These are phyloP conservation scores for Falco concolor DNA, from an alignment of 2,797 vertebrate species.

Conservation along the genomic window DNA sequence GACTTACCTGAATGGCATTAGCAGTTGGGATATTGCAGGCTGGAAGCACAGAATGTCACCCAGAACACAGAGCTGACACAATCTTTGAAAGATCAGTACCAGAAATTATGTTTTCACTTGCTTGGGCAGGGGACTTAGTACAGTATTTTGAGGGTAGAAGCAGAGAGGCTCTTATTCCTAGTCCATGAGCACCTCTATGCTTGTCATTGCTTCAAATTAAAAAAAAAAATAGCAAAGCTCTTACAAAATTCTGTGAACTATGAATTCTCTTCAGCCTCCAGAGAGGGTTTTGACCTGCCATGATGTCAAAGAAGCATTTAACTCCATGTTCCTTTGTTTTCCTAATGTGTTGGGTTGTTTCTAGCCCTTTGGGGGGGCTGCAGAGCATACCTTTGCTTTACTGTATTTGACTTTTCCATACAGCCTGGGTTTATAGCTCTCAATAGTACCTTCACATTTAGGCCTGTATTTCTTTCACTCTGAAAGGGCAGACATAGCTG, in stretches of 20 bases:
- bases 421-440: constrained; percentile 72
- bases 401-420: not conserved
- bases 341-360: not conserved
- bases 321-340: not conserved
- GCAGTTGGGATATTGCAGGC: not conserved
- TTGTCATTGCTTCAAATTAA: not conserved
- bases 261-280: not conserved
- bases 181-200: not conserved
- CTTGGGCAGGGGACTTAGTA: not conserved
- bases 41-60: not conserved
- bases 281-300: not conserved
- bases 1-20: not conserved
- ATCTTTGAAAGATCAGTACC: not conserved
- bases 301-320: not conserved
- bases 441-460: constrained; percentile 51
- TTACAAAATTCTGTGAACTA: not conserved
- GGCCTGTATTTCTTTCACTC: not conserved
- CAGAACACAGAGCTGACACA: not conserved
- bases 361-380: not conserved
- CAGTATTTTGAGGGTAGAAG: not conserved
- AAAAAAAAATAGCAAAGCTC: too few relatives aligned
- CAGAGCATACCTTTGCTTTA: not conserved
- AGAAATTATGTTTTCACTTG: not conserved
- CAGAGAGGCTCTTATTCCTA: not conserved
- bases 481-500: not conserved